Evolutionary conservation across 37 sponge, comb jelly and placozoan species (phyloP).

Genomic region (Halichondria panicea): DNA sequence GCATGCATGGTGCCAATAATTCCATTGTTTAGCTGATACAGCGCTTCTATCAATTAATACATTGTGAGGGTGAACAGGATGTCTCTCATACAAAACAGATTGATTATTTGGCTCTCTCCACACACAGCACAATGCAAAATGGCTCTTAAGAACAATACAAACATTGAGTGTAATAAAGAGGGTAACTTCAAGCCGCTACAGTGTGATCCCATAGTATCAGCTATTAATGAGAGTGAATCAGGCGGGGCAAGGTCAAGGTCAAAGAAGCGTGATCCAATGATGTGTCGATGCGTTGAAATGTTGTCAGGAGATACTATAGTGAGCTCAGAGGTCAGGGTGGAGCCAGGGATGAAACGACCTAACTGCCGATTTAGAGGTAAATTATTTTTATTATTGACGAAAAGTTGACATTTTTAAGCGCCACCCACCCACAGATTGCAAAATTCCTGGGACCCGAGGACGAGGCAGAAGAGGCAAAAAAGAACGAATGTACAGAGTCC

Average conservation of each 20-base stretch:
- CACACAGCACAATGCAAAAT: constrained; percentile 3
- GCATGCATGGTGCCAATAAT: too few species aligned
- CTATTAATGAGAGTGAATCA: background rate
- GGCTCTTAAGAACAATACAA: background rate
- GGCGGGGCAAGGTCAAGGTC: background rate
- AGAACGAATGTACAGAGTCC: background rate
- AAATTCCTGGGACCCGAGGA: background rate
- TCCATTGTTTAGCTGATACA: too few species aligned
- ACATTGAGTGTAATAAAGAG: constrained; percentile 7
- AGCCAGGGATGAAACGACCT: background rate
- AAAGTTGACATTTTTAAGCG: background rate
- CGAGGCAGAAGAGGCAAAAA: background rate
- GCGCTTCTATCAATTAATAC: too few species aligned
- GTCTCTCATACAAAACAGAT: too few species aligned
- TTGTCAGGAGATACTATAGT: background rate
- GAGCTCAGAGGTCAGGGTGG: constrained; percentile 7
- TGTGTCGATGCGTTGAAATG: constrained; percentile 16
- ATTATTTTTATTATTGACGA: background rate
- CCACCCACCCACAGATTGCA: background rate
- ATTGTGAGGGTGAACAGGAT: too few species aligned
- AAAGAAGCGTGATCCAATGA: too few species aligned
- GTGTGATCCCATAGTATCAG: background rate
- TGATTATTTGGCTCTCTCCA: background rate
- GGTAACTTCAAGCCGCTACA: constrained; percentile 22
- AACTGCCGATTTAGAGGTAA: background rate